These are phyloP conservation scores for Syritta pipiens DNA, from an alignment of 2,888 invertebrate genomes.

Conservation along the genomic window DNA sequence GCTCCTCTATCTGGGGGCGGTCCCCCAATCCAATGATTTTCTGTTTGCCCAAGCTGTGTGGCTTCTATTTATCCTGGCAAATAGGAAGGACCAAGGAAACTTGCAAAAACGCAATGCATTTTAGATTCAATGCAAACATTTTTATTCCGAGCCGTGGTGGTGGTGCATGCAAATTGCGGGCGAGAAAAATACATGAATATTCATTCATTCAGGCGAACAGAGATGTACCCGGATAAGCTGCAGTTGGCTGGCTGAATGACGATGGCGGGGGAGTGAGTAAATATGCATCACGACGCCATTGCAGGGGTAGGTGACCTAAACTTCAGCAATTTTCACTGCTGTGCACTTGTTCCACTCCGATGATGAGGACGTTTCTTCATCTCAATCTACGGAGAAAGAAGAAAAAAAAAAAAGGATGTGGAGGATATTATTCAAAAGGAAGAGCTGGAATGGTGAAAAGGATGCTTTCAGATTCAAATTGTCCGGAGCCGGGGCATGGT, in stretches of 20 bases:
- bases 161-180: slow-evolving; percentile 39
- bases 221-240: slow-evolving; percentile 67
- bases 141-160: slow-evolving; percentile 29
- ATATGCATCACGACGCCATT: slow-evolving; percentile 19
- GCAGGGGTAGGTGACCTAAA: slow-evolving; percentile 66
- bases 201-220: slow-evolving; percentile 53
- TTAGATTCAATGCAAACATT: slow-evolving; percentile 65
- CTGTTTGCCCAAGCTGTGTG: slow-evolving; percentile 40
- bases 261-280: slow-evolving; percentile 23
- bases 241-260: slow-evolving; percentile 35
- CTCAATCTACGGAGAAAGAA: slow-evolving; percentile 12
- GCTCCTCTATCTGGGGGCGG: slow-evolving; percentile 60
- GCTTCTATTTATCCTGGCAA: slow-evolving; percentile 56
- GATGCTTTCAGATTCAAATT: slow-evolving; percentile 31
- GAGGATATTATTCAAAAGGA: slow-evolving; percentile 17
- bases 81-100: slow-evolving; percentile 30
- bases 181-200: slow-evolving; percentile 64
- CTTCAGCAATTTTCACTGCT: slow-evolving; percentile 63
- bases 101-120: slow-evolving; percentile 68
- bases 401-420: background rate
- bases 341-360: slow-evolving; percentile 29
- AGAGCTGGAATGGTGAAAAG: slow-evolving; percentile 17
- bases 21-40: slow-evolving; percentile 54
- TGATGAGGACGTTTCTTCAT: slow-evolving; percentile 35
- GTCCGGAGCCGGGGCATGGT: background rate